These are phyloP conservation scores for Morone chrysops DNA, from an alignment of 2,113 vertebrate genomes.

Conservation along the genomic window DNA sequence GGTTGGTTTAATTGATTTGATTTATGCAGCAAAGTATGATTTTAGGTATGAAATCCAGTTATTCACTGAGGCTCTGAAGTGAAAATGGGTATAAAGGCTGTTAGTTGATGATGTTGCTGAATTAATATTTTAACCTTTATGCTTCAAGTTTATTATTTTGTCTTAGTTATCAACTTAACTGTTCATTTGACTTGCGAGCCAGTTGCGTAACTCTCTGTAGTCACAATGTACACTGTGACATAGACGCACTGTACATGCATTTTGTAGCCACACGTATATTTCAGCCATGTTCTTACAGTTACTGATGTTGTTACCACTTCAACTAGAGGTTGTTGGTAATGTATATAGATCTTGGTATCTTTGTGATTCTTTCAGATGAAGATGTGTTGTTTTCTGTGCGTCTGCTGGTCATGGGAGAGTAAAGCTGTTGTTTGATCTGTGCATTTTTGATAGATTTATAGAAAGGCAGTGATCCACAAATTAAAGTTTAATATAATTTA, in stretches of 20 bases:
- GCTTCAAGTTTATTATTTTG: too few relatives aligned
- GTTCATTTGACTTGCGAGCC: background rate
- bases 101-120: background rate
- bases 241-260: background rate
- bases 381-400: background rate
- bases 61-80: background rate
- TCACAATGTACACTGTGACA: background rate
- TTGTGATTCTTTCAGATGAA: background rate
- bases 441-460: background rate
- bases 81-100: background rate
- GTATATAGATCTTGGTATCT: background rate
- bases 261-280: background rate
- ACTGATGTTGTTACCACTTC: background rate
- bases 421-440: constrained; percentile 1
- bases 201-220: background rate
- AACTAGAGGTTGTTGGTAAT: background rate
- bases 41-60: background rate
- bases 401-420: background rate
- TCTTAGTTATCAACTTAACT: too few relatives aligned
- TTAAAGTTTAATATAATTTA: background rate
- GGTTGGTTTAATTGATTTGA: constrained; percentile 4
- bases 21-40: background rate
- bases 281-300: too few relatives aligned
- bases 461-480: constrained; percentile 1
- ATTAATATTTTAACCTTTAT: background rate